Conservation (phyloP, 2,888 invertebrate genomes). For the Lepidochrysops patricia region DNA sequence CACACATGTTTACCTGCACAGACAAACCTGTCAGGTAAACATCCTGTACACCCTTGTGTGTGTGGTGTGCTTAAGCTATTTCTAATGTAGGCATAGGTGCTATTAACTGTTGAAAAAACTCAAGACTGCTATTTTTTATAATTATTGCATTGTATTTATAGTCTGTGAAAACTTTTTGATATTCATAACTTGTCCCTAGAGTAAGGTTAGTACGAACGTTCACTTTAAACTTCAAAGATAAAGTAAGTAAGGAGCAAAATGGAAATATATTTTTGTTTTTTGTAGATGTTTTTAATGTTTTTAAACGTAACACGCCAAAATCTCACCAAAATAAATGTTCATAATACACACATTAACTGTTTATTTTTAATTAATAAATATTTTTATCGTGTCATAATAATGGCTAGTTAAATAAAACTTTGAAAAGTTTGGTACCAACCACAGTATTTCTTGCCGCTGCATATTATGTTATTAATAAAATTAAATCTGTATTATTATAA, state of each 20-base stretch:
- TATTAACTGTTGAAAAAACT: not conserved
- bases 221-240: not conserved
- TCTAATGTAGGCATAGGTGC: not conserved
- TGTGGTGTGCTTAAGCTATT: not conserved
- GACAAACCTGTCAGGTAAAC: no score
- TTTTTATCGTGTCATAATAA: no score
- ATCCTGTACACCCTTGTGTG: no score
- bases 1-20: no score
- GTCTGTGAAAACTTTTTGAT: not conserved
- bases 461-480: no score
- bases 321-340: not conserved
- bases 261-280: not conserved
- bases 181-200: not conserved
- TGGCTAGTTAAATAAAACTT: no score
- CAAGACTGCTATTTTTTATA: not conserved
- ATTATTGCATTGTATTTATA: not conserved
- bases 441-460: no score
- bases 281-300: not conserved
- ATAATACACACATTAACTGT: no score
- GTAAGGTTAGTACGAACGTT: not conserved
- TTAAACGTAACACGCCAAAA: not conserved
- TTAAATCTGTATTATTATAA: no score
- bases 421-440: no score
- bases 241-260: not conserved
- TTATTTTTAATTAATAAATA: no score